Evolutionary conservation across 2,113 vertebrate species (phyloP).

Genomic region (Thalassoma bifasciatum): DNA sequence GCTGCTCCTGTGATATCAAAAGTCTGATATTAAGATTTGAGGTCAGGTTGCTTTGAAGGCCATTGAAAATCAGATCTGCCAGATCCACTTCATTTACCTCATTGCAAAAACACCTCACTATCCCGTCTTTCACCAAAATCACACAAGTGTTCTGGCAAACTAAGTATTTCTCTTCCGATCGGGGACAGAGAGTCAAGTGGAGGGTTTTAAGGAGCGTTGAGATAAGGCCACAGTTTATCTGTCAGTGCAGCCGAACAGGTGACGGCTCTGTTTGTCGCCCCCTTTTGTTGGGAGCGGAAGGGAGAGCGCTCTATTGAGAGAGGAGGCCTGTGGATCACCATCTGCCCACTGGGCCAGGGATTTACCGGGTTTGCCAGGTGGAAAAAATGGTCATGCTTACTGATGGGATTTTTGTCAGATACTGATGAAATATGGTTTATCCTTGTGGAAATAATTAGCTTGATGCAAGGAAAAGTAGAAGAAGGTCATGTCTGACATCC

Average conservation of each 20-base stretch:
- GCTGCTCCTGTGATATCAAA: too few relatives aligned
- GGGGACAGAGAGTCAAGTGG: constrained; percentile 12
- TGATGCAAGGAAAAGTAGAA: neutral
- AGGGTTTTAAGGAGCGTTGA: neutral
- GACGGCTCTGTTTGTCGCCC: constrained; percentile 69
- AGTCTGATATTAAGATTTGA: too few relatives aligned
- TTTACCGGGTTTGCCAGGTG: constrained; percentile 56
- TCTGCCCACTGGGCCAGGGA: constrained; percentile 69
- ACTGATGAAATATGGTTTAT: neutral
- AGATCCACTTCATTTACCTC: neutral
- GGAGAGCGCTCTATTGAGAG: constrained; percentile 54
- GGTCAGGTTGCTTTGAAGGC: too few relatives aligned
- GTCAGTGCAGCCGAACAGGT: constrained; percentile 53
- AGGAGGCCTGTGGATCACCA: constrained; percentile 77
- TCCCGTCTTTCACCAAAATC: neutral
- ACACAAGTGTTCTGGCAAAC: constrained; percentile 3
- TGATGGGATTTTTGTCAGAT: constrained; percentile 9
- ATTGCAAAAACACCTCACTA: neutral
- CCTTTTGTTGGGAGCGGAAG: constrained; percentile 75
- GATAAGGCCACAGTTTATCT: constrained; percentile 10
- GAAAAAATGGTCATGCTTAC: constrained; percentile 15
- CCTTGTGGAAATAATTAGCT: neutral
- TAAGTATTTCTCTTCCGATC: neutral
- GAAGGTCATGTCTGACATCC: neutral
- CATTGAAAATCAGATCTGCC: neutral